Evolutionary conservation across 2,888 invertebrate species (phyloP), one percentile per base, ranked within the genome.

Genomic region (Panopea generosa): DNA sequence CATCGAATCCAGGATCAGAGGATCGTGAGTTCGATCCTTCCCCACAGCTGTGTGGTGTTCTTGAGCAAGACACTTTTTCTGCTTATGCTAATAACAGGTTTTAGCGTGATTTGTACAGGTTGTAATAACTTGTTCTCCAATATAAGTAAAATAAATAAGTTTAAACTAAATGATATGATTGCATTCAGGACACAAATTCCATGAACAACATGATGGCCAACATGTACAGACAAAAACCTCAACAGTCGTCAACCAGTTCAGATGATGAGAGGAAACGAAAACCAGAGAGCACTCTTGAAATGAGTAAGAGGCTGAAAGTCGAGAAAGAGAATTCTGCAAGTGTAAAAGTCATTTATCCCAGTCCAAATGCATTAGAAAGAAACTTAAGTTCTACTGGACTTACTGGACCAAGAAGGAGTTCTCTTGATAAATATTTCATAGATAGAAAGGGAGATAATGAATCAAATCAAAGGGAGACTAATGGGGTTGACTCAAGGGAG

Each of bases 151-250:
- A n/a, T n/a, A n/a, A n/a, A n/a, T n/a, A n/a, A n/a, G n/a, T n/a
- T n/a, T n/a, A 52, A 9, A 40, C 16, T 7, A 11, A 40, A 40
- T 40, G 7, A 7, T 40, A 40, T 40, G 40, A n/a, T n/a, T 29
- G 27, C 56, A 75, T 81, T 7, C 73, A 90, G 90, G 88, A 90
- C 52, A 82, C 79, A 7, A 91, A 91, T 83, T 50, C 84, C 7
- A 84, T 90, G 69, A 91, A 91, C 75, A 86, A 79, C 52, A 84
- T 87, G 69, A 86, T 91, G 86, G 82, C 87, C n/a, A 85, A 84
- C 50, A 59, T 91, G 57, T 91, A 91, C 75, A 84, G 79, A 53
- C 83, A 73, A 29, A 79, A 72, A 22, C 76, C 83, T 11, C 55
- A 65, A 16, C 60, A 77, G 27, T 4, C 4, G 33, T 47, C 47